A percentile compares a stretch with the other conserved stretches of the same genome.
Evolutionary conservation across 2,888 invertebrate genomes (phyloP).

Genomic region (Lasioglossum oenotherae): DNA sequence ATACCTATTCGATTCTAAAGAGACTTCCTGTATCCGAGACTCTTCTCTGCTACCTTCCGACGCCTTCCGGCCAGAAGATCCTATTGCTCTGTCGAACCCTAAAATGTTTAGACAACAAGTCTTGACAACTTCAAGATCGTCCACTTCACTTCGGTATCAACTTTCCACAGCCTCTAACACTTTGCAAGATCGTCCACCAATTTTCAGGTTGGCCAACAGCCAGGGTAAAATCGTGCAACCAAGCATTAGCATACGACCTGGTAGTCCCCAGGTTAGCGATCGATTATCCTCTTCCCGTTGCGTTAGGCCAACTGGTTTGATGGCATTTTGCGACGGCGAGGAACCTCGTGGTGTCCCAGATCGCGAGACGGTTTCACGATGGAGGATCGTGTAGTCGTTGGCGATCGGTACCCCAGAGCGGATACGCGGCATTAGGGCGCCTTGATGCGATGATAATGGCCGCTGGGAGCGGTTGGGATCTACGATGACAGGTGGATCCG

Average conservation of each 20-base stretch:
- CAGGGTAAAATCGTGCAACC: background rate
- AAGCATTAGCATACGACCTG: background rate
- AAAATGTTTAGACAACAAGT: background rate
- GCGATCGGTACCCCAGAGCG: slow-evolving; percentile 61
- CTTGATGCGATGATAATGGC: slow-evolving; percentile 80
- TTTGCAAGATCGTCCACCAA: background rate
- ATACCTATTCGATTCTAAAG: background rate
- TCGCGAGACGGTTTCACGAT: slow-evolving; percentile 44
- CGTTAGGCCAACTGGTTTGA: slow-evolving; percentile 21
- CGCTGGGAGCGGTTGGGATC: slow-evolving; percentile 79
- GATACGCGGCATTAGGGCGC: slow-evolving; percentile 78
- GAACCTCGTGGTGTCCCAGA: slow-evolving; percentile 47
- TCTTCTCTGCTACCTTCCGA: background rate
- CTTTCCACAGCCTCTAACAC: background rate
- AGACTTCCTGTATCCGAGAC: background rate
- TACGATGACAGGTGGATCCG: slow-evolving; percentile 82
- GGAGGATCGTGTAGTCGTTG: slow-evolving; percentile 39
- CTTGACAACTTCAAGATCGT: background rate
- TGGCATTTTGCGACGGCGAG: slow-evolving; percentile 57
- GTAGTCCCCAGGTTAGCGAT: background rate
- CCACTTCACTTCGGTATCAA: background rate
- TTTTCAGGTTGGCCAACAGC: background rate
- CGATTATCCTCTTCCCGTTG: slow-evolving; percentile 20
- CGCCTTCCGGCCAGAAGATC: too few species aligned
- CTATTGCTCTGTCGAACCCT: too few species aligned